These are phyloP conservation scores for Bathynomus jamesi DNA, from an alignment of 1,140 invertebrate species.

Conservation along the genomic window DNA sequence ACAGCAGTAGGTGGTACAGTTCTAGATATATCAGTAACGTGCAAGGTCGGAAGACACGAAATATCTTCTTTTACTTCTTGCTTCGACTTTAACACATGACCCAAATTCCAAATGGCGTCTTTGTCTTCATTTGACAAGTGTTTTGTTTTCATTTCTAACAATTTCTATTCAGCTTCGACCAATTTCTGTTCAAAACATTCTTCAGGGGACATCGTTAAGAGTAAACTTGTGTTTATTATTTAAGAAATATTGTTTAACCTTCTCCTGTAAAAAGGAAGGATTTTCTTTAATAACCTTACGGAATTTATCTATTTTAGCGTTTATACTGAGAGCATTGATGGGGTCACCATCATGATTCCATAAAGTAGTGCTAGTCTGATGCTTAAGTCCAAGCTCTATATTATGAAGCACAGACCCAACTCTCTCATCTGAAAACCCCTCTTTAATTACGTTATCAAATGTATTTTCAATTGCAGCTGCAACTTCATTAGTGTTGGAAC, in stretches of 20 bases:
- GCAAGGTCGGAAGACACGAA: conserved; percentile 69
- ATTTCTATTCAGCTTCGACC: conserved; percentile 55
- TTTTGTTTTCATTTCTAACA: conserved; percentile 59
- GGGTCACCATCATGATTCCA: conserved; percentile 86
- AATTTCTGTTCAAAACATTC: conserved; percentile 62
- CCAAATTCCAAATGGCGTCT: conserved; percentile 56
- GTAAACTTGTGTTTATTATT: conserved; percentile 72
- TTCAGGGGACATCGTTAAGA: conserved; percentile 76
- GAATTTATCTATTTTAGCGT: conserved; percentile 57
- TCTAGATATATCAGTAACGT: conserved; percentile 65
- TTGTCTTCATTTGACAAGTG: conserved; percentile 40
- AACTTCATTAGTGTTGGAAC: conserved; percentile 63
- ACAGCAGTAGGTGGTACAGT: conserved; percentile 46
- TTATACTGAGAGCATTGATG: conserved; percentile 61
- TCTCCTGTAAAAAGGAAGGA: conserved; percentile 62
- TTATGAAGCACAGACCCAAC: conserved; percentile 78
- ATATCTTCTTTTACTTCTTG: conserved; percentile 64
- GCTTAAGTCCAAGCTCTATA: conserved; percentile 75
- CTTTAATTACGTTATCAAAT: conserved; percentile 54
- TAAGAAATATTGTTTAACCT: conserved; percentile 70
- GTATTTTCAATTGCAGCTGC: conserved; percentile 65
- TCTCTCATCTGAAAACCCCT: conserved; percentile 72
- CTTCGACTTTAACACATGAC: conserved; percentile 59
- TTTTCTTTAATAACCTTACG: conserved; percentile 49
- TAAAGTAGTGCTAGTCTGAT: conserved; percentile 65